These are phyloP conservation scores for Metaphire vulgaris DNA, from an alignment of 1,140 invertebrate genomes.

Conservation along the genomic window DNA sequence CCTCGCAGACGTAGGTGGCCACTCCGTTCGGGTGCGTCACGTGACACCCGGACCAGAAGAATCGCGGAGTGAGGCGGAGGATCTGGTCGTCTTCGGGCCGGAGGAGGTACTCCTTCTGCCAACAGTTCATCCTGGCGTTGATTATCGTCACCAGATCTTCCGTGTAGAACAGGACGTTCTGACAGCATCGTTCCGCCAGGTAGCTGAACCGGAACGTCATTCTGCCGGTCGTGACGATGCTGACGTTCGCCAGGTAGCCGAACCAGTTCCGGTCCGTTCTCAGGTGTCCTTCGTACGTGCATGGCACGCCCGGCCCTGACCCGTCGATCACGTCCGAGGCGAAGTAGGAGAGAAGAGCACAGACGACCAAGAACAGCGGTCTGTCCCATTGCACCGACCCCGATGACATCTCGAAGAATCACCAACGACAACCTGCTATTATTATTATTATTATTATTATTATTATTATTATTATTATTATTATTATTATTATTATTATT, in stretches of 20 bases:
- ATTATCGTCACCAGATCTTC: conserved; percentile 21
- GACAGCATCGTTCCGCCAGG: conserved; percentile 22
- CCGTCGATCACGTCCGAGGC: too few relatives aligned
- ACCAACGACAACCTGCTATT: too few relatives aligned
- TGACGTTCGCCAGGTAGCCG: conserved; percentile 26
- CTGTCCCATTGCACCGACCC: too few relatives aligned
- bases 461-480: too few relatives aligned
- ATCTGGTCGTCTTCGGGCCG: conserved; percentile 26
- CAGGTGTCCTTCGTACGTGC: conserved; percentile 23
- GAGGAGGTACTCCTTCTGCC: conserved; percentile 25
- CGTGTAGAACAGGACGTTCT: conserved; percentile 22
- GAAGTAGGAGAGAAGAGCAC: too few relatives aligned
- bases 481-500: too few relatives aligned
- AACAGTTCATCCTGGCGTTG: conserved; percentile 22
- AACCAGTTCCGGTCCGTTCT: conserved; percentile 23
- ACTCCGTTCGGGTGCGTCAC: conserved; percentile 6
- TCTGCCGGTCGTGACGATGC: conserved; percentile 17
- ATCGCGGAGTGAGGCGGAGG: conserved; percentile 21
- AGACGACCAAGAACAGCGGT: too few relatives aligned
- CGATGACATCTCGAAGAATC: too few relatives aligned
- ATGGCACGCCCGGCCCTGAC: neutral
- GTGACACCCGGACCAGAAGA: conserved; percentile 26
- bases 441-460: too few relatives aligned
- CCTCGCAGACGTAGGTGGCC: conserved; percentile 17
- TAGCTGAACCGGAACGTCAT: conserved; percentile 20